Evolutionary conservation across 2,113 vertebrate species (phyloP), one percentile per base, ranked within the genome.

Genomic region (Edolisoma coerulescens): DNA sequence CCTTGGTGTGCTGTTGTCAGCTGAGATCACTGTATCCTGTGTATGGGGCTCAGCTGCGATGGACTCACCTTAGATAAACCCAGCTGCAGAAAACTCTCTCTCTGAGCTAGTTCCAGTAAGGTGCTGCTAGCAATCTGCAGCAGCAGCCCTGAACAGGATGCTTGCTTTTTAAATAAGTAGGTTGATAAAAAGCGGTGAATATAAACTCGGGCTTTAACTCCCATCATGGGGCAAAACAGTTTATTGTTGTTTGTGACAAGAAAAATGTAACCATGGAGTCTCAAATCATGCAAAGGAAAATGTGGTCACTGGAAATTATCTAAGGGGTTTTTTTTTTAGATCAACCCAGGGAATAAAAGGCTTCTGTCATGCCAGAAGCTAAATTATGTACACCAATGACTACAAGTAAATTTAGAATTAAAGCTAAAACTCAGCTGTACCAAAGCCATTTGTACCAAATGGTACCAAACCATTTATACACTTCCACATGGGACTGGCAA

Each of bases 71-170:
- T 26, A 45, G 61, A 42, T 13, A 74, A 75, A 41, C 24, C 59
- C 16, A 56, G n/a, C 52, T 82, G 54, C 23, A 75, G 63, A 37
- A 70, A 76, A 27, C 10, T 15, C 4, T 10, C 8, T 68, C 21
- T 16, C 64, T 47, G 22, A 73, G 8, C 23, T 32, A 30, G 42
- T 41, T 68, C 22, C 0, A 0, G 35, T 7, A 8, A 68, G 9
- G 4, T 41, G 42, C 68, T 87, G 57, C 26, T 37, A 37, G 39
- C 26, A 78, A 35, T 13, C 56, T 68, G 39, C 84, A 90, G 39
- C 76, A 90, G 60, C 26, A 88, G 57, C 35, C 33, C 61, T 37
- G 12, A 69, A 44, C 18, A 42, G 50, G 50, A 42, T 37, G 39
- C 56, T 94, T 70, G 17, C 13, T 61, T 49, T 64, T 23, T 3